These are phyloP conservation scores for Salminus brasiliensis DNA, from an alignment of 2,113 vertebrate species.

Conservation along the genomic window DNA sequence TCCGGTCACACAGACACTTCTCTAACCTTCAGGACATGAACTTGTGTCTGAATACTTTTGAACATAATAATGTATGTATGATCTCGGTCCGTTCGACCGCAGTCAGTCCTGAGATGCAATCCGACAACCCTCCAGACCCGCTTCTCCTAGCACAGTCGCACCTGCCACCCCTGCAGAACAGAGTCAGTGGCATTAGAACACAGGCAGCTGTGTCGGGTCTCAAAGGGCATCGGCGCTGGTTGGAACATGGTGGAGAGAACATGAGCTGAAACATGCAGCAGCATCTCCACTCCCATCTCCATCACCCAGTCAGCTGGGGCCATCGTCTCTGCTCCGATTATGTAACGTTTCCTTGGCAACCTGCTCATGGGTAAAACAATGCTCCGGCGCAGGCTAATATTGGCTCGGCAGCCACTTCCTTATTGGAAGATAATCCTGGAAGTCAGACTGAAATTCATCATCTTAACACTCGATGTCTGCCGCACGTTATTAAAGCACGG, in stretches of 20 bases:
- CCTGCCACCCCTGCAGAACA: not conserved
- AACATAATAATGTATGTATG: not conserved
- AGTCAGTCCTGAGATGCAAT: too few species aligned
- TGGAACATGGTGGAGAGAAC: constrained; percentile 31
- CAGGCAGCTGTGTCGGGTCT: constrained; percentile 7
- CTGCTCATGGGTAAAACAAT: constrained; percentile 78
- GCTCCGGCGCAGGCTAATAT: constrained; percentile 74
- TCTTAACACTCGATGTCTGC: constrained; percentile 59
- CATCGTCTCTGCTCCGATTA: constrained; percentile 72
- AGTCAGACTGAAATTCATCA: constrained; percentile 57
- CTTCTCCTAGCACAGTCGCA: not conserved
- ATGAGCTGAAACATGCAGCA: constrained; percentile 65
- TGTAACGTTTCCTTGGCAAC: constrained; percentile 82
- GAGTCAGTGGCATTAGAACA: not conserved
- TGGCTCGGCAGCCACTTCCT: constrained; percentile 67
- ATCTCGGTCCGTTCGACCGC: not conserved
- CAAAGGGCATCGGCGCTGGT: not conserved
- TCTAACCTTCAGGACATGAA: too few species aligned
- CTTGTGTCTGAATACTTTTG: not conserved
- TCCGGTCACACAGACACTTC: too few species aligned
- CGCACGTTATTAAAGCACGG: constrained; percentile 41
- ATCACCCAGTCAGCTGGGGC: constrained; percentile 77
- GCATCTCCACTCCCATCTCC: constrained; percentile 65
- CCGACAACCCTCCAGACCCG: too few species aligned
- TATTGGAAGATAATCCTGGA: constrained; percentile 58